Evolutionary conservation across 2,797 vertebrate species (phyloP).

Genomic region (Leuciscus waleckii): DNA sequence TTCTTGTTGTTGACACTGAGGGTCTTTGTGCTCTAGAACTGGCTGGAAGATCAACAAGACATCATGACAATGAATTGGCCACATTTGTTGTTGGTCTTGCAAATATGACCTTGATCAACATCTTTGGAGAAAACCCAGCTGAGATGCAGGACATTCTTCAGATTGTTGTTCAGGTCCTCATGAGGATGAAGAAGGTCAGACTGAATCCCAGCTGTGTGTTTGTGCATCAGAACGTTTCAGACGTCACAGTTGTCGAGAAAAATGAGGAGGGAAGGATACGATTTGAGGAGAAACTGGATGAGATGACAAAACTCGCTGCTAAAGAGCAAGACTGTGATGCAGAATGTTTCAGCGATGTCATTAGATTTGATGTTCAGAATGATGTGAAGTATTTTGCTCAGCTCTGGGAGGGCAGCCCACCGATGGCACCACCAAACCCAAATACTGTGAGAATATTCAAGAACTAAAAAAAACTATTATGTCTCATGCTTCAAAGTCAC

Average conservation of each 20-base stretch:
- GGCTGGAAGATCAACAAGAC: background rate
- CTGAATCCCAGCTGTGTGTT: background rate
- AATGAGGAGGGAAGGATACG: background rate
- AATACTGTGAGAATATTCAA: background rate
- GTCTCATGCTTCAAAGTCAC: background rate
- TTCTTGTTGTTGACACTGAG: background rate
- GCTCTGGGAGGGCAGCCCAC: background rate
- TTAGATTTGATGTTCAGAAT: background rate
- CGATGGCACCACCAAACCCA: background rate
- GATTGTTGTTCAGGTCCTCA: background rate
- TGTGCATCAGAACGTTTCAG: background rate
- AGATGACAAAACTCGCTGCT: background rate
- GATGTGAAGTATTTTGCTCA: background rate
- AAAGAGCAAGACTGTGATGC: background rate
- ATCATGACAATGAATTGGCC: background rate
- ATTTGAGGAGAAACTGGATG: fast-evolving
- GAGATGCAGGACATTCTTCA: slow-evolving; percentile 4
- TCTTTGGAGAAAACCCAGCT: background rate
- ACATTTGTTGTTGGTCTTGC: background rate
- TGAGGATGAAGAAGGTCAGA: background rate
- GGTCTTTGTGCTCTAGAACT: background rate
- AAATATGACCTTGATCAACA: background rate
- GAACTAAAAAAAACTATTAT: background rate
- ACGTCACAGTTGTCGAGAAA: background rate
- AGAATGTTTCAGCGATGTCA: background rate